Evolutionary conservation across 2,888 invertebrate genomes (phyloP).

Genomic region (Sminthurides aquaticus): DNA sequence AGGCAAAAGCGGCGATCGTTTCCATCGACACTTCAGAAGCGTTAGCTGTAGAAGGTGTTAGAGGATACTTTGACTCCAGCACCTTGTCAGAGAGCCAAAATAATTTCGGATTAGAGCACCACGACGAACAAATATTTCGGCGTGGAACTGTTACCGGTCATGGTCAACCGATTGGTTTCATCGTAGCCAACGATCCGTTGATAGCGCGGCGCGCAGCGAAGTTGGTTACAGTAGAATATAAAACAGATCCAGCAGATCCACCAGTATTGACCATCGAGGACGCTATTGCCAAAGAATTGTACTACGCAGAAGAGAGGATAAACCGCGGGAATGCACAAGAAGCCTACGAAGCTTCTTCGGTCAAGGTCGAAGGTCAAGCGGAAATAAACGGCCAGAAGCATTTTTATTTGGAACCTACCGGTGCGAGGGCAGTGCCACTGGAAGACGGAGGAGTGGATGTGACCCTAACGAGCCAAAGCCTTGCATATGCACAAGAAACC

Average conservation of each 20-base stretch:
- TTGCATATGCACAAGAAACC: too few relatives aligned
- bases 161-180: conserved; percentile 72
- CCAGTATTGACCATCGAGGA: conserved; percentile 50
- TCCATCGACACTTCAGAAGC: conserved; percentile 68
- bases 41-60: conserved; percentile 65
- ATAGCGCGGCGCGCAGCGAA: conserved; percentile 76
- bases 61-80: conserved; percentile 67
- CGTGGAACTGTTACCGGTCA: conserved; percentile 47
- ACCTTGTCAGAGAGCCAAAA: conserved; percentile 49
- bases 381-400: conserved; percentile 89
- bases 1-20: conserved; percentile 71
- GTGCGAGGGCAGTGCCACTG: conserved; percentile 50
- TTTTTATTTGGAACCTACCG: conserved; percentile 82
- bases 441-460: too few relatives aligned
- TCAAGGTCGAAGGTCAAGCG: conserved; percentile 59
- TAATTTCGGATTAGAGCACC: conserved; percentile 44
- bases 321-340: conserved; percentile 49
- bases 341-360: conserved; percentile 65
- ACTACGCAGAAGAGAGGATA: conserved; percentile 46
- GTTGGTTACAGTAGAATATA: conserved; percentile 71
- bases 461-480: too few relatives aligned
- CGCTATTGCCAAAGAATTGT: conserved; percentile 69
- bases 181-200: conserved; percentile 68
- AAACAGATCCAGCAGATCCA: conserved; percentile 67
- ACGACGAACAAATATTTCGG: conserved; percentile 45